Base-by-base conservation (phyloP, 92 coral and sea anemone species). In the Galaxea fascicularis region DNA sequence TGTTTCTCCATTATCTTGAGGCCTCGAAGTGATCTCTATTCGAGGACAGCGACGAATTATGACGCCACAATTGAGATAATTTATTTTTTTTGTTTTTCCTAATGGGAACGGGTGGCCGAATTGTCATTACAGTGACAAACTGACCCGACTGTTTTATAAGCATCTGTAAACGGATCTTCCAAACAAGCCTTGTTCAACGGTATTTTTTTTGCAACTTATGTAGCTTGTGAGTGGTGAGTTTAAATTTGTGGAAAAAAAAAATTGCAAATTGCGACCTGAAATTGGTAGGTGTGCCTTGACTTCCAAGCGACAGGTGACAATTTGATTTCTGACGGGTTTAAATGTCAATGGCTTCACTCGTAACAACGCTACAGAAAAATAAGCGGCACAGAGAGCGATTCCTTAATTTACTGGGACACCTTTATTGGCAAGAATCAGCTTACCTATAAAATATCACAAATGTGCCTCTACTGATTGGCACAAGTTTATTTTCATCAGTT, bases 21-120 rank as follows among this genome's bases (percentile, higher is more conserved):
- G 39, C 66, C 24, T 26, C 65, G 35, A 35, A 81, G 77, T 71
- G 77, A 81, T 81, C 56, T 81, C 68, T 35, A 70, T 22, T 14
- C 22, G 77, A 70, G 35, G 70, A 20, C 44, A 56, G 12, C 11
- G 18, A 56, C 18, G 16, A 22, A 26, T 16, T 30, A 81, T 81
- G 85, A 81, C 85, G 85, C 65, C 77, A 81, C 28, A 51, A 51
- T 69, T 80, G 74, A 80, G 85, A 80, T 68, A 80, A 81, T 69
- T 81, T 80, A 8, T 25, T 21, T n/a, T 28, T 66, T 80, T 53
- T n/a, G 10, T 60, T 70, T 65, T 27, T 18, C 46, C 28, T 54
- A 63, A 80, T 53, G 52, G 27, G 0, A 4, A 41, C 85, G 70
- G 85, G 85, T 81, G 85, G 85, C 24, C 11, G 2, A 3, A 81